phyloP scores from a whole-genome alignment of 2,113 vertebrate genomes.

The Nothobranchius kuhntae region DNA sequence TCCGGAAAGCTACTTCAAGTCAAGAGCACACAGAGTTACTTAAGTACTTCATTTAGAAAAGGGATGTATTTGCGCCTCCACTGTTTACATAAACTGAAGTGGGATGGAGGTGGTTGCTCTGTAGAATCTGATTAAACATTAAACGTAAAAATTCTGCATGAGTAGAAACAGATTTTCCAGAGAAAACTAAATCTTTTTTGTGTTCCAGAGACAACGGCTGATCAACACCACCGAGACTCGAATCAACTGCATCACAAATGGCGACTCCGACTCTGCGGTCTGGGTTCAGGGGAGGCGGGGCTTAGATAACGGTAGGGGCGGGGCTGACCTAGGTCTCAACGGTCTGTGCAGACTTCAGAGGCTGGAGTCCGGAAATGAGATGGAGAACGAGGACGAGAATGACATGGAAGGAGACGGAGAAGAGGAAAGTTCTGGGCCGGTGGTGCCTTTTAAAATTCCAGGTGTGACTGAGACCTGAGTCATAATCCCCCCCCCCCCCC shows the following conservation, averaged over 20 bases:
- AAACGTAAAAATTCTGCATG: no score
- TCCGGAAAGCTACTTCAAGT: no score
- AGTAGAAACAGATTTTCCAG: background rate
- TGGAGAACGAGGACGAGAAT: conserved; percentile 85
- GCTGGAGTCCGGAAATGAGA: conserved; percentile 81
- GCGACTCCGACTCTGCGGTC: conserved; percentile 86
- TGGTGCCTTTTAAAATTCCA: conserved; percentile 87
- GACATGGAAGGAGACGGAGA: conserved; percentile 86
- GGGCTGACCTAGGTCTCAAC: conserved; percentile 77
- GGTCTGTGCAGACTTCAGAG: conserved; percentile 77
- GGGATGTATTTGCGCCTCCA: no score
- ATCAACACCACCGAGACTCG: conserved; percentile 86
- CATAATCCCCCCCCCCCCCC: no score
- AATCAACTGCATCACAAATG: conserved; percentile 81
- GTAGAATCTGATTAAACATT: no score
- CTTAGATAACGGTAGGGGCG: conserved; percentile 86
- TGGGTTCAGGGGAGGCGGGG: conserved; percentile 84
- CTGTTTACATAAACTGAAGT: no score
- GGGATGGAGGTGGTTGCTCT: no score
- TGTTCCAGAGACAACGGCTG: conserved; percentile 87
- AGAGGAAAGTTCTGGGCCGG: conserved; percentile 76
- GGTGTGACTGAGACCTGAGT: conserved; percentile 62
- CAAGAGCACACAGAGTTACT: no score
- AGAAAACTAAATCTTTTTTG: background rate
- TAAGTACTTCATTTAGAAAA: no score